A percentile compares a stretch with the other conserved stretches of the same genome.
phyloP scores from a whole-genome alignment of 2,113 vertebrate species.

The Cryptotis parvus region DNA sequence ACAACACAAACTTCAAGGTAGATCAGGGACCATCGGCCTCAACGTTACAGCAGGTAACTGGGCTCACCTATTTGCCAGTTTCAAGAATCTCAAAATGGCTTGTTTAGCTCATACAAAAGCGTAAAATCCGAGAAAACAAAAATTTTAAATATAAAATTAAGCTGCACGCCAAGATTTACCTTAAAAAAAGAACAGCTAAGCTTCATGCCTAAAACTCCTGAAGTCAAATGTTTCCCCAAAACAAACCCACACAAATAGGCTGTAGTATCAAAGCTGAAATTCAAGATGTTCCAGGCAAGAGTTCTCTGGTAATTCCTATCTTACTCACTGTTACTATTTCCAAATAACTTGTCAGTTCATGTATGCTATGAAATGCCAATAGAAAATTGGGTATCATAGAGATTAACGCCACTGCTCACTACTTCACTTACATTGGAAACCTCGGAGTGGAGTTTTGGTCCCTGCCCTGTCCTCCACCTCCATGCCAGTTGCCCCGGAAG shows the following conservation, averaged over 20 bases:
- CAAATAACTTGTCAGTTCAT: constrained; percentile 19
- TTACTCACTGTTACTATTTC: background rate
- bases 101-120: background rate
- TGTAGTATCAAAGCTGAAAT: background rate
- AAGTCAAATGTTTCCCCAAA: constrained; percentile 60
- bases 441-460: too few species aligned
- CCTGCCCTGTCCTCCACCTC: too few species aligned
- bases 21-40: background rate
- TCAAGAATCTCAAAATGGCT: constrained; percentile 9
- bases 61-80: background rate
- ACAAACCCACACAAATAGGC: background rate
- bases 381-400: background rate
- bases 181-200: background rate
- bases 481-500: too few species aligned
- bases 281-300: background rate
- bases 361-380: background rate
- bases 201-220: background rate
- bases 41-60: background rate
- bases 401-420: background rate
- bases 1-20: background rate
- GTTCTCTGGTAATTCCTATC: background rate
- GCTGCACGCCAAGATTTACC: background rate
- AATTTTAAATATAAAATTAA: background rate
- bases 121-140: background rate
- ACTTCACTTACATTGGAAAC: constrained; percentile 60